phyloP scores from a whole-genome alignment of 2,113 vertebrate species.

The Podocnemis expansa region DNA sequence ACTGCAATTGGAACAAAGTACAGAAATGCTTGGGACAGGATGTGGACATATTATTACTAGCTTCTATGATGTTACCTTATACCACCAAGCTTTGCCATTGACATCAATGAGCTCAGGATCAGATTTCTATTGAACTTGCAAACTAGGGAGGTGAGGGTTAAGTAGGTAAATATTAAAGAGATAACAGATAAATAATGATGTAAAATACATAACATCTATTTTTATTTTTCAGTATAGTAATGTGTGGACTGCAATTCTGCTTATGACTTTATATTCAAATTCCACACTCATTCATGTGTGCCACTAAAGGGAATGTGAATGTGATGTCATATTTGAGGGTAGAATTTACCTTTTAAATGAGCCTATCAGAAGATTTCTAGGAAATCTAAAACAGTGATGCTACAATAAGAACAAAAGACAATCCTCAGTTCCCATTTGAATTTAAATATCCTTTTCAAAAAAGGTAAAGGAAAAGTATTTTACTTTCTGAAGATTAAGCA shows the following conservation, averaged over 20 bases:
- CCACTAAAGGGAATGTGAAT: background rate
- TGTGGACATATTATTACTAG: background rate
- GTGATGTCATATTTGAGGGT: no score
- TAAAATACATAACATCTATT: background rate
- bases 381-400: background rate
- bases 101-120: background rate
- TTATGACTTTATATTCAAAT: background rate
- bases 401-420: background rate
- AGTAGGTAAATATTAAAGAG: background rate
- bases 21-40: background rate
- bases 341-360: no score
- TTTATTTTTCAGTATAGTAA: background rate
- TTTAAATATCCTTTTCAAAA: background rate
- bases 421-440: background rate
- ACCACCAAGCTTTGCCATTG: fast-evolving
- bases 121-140: fast-evolving
- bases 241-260: background rate
- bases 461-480: background rate
- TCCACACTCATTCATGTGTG: background rate
- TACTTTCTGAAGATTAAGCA: background rate
- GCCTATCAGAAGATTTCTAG: background rate
- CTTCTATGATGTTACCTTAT: background rate
- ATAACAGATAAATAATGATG: background rate
- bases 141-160: background rate
- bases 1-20: fast-evolving